Base-by-base conservation (phyloP, 2,113 vertebrate species). In the Tiliqua scincoides region DNA sequence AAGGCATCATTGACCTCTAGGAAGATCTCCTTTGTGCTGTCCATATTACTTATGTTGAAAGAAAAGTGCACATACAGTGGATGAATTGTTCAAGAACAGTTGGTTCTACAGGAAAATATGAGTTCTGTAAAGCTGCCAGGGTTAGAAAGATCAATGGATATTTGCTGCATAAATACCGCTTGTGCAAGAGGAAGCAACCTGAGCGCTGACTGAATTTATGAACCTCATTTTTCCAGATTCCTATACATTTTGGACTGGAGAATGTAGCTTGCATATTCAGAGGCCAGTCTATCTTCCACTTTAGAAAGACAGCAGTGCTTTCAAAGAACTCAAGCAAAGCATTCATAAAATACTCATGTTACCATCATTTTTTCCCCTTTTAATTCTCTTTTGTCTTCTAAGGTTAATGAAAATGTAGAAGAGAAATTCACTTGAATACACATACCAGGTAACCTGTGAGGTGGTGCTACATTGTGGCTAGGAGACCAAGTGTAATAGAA, bases 201-300 rank as follows among this genome's bases (percentile, higher is more conserved):
- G 74, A 91, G 76, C 52, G 89, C 73, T 87, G 76, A 25, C 77
- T 91, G 79, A 3, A 88, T 82, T 92, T 68, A 57, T 84, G 7
- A 62, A 82, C 83, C n/a, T 90, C 81, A 23, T 85, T 90, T 91
- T 67, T 79, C 67, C 85, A 40, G 72, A 89, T 43, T 20, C 71
- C 40, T 76, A 32, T 71, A 61, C 63, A 61, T 4, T 35, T 1
- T 84, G 74, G 71, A 79, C 87, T 82, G 81, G 17, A 86, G 92
- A 92, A 90, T 62, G n/a, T 79, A 86, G 86, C 3, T 61, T 82
- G 59, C 11, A 93, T 84, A 86, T 91, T 68, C 89, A 89, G 84
- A 12, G 12, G 81, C 32, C 85, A 72, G 27, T 70, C 65, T 73
- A 81, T 89, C 88, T 92, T 91, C 89, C 87, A 85, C 88, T 89